Evolutionary conservation across 2,888 invertebrate genomes (phyloP), one percentile per base, ranked within the genome.

Genomic region (Cosmia pyralina): DNA sequence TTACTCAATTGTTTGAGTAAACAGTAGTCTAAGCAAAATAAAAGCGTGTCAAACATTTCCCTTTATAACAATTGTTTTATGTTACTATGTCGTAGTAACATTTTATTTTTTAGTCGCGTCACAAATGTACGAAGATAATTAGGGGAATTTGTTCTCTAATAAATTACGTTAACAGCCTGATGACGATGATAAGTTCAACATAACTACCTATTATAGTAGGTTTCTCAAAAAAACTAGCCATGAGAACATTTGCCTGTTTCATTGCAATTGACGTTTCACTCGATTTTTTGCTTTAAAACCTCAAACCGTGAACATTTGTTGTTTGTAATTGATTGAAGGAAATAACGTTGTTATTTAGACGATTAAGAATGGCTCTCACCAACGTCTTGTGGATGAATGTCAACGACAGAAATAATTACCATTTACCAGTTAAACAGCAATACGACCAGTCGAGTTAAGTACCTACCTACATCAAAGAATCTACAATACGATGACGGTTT

Each of bases 241-340:
- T 92, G 92, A 92, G 90, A 91, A 90, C 88, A 90, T 89, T 89
- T 87, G 87, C 86, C 84, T 89, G 85, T 88, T 87, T 88, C 83
- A 87, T 87, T 90, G 89, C 89, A 88, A 88, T 80, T 84, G 85
- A 79, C 87, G 92, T 92, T 93, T 93, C 92, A 87, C 91, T 85
- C 58, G 72, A 83, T 87, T 91, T 92, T 92, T 92, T 92, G 82
- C 88, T 67, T 64, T 62, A 79, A 85, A 80, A 86, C 88, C 89
- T 89, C 86, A 87, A 88, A 89, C 86, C 86, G 86, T 88, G 86
- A 88, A 90, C 87, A 86, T 87, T 83, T 19, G 75, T 50, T 64
- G 74, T 65, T 60, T 66, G 65, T 82, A 75, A 84, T 77, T 81
- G 84, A 85, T 85, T 65, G 68, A 46, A 63, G 64, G 69, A 79